Conservation (phyloP, 2,113 vertebrate species). For the Apodemus sylvaticus region DNA sequence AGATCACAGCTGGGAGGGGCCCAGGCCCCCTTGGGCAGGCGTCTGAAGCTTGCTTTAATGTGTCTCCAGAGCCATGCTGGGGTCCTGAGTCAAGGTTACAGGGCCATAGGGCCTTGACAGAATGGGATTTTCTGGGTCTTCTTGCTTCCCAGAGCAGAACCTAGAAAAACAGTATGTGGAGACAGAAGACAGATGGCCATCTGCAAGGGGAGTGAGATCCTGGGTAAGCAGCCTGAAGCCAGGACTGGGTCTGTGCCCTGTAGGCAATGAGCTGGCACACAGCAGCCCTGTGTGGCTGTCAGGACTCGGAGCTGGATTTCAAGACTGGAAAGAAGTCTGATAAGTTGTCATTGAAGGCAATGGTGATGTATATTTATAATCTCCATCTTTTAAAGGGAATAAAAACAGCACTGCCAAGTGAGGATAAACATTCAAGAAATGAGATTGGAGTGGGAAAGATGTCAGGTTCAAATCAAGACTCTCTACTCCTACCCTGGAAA, state of each 20-base stretch:
- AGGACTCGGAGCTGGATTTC: background rate
- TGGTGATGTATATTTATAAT: background rate
- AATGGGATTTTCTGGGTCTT: background rate
- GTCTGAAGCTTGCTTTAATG: conserved; percentile 66
- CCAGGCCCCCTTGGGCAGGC: background rate
- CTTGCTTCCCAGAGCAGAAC: background rate
- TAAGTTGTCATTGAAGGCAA: background rate
- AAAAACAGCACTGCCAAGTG: background rate
- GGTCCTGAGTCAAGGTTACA: conserved; percentile 22
- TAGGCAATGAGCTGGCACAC: background rate
- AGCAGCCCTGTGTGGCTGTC: background rate
- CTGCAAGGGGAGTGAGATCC: background rate
- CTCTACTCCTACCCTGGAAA: background rate
- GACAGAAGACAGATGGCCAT: background rate
- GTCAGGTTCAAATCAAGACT: background rate
- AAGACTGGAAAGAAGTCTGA: conserved; percentile 35
- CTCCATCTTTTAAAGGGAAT: background rate
- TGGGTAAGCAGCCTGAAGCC: background rate
- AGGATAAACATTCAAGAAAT: background rate
- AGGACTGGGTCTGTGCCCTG: background rate
- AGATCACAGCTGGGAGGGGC: background rate
- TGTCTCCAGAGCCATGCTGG: conserved; percentile 30
- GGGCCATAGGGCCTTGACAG: background rate
- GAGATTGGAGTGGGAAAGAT: background rate
- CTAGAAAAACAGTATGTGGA: background rate